Evolutionary conservation across 2,888 invertebrate species (phyloP).

Genomic region (Ormyrus pomaceus): DNA sequence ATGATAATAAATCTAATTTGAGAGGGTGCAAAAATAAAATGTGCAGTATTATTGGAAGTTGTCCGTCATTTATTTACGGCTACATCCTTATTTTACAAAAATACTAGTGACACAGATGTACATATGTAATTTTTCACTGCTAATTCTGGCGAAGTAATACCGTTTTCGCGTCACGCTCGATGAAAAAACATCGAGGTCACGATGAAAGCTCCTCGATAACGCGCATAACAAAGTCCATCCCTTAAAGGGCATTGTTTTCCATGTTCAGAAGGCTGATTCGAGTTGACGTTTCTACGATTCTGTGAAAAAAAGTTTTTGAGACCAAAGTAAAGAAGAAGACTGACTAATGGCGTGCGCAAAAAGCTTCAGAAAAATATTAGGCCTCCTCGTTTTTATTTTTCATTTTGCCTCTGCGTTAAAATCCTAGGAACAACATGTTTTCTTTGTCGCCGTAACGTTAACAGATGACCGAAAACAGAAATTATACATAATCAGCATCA

Average conservation of each 20-base stretch:
- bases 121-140: slow-evolving; percentile 45
- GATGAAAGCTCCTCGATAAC: slow-evolving; percentile 23
- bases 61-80: slow-evolving; percentile 52
- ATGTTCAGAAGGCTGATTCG: slow-evolving; percentile 16
- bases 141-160: slow-evolving; percentile 34
- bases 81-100: slow-evolving; percentile 56
- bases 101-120: slow-evolving; percentile 53
- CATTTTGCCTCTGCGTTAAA: slow-evolving; percentile 33
- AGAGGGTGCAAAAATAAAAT: not conserved
- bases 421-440: slow-evolving; percentile 51
- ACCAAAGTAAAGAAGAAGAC: slow-evolving; percentile 7
- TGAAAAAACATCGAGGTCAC: slow-evolving; percentile 35
- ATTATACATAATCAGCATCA: slow-evolving; percentile 27
- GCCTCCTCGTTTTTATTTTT: slow-evolving; percentile 37
- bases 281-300: slow-evolving; percentile 16
- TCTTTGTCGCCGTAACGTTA: slow-evolving; percentile 17
- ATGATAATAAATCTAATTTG: too few relatives aligned
- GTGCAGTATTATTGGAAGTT: slow-evolving; percentile 4
- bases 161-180: slow-evolving; percentile 30
- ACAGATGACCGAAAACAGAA: slow-evolving; percentile 5
- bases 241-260: slow-evolving; percentile 6
- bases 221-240: slow-evolving; percentile 34
- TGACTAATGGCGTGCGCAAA: slow-evolving; percentile 28
- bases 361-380: slow-evolving; percentile 46
- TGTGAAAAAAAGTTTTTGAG: not conserved